Evolutionary conservation across 2,797 vertebrate genomes (phyloP), one percentile per base, ranked within the genome.

Genomic region (Hybognathus amarus): DNA sequence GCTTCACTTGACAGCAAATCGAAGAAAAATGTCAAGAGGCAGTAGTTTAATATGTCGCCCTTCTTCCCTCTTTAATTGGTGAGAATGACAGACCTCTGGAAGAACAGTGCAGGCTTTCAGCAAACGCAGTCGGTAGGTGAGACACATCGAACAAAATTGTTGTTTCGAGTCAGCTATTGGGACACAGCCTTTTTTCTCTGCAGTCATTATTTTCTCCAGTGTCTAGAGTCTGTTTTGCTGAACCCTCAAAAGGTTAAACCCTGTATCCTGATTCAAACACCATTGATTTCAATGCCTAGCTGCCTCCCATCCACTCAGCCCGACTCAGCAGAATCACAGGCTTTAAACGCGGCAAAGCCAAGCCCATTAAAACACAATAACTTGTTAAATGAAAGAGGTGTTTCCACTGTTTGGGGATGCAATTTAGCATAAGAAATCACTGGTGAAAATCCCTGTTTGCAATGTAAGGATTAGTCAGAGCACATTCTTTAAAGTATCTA

Each of bases 291-390:
- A 69, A 59, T 63, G 70, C 52, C 78, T 63, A 67, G 64, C 76
- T 82, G 20, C 68, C 20, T 56, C 76, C 73, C 15, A 42, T 70
- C n/a, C 18, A 30, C 68, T 73, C 80, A 83, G 63, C 66, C 17
- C 27, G 42, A 85, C 77, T 85, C 83, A 79, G 84, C 77, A 85
- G 69, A 86, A 79, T 78, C 50, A 61, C 61, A 42, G 56, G 30
- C 52, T 68, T 81, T 33, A 77, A 67, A 52, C 30, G 36, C 42
- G 78, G 84, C 78, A 80, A 81, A 75, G 80, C 42, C 71, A 68
- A 80, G 77, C 74, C 63, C 80, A 83, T 80, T 85, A 82, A 74
- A 82, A 76, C 22, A 83, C 81, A 83, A 83, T 70, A 77, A 73
- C 70, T 80, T 54, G 36, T 85, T 86, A 84, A 74, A 80, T 84